phyloP scores from a whole-genome alignment of 2,888 invertebrate genomes.

The Brachycybe producta region DNA sequence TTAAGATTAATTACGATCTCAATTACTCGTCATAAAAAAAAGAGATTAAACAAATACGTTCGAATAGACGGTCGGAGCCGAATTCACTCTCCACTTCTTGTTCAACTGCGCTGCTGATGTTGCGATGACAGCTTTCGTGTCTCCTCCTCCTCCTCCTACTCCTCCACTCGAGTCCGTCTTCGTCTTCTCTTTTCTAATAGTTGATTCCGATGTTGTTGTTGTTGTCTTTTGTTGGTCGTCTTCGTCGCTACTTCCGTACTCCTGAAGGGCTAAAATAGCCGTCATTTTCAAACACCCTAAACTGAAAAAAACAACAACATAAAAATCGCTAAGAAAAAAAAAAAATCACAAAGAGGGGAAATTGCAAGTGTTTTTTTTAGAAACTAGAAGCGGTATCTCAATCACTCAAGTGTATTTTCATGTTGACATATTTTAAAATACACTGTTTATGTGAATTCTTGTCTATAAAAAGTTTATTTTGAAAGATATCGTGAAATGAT shows the following conservation, averaged over 20 bases:
- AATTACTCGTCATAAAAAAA: conserved; percentile 19
- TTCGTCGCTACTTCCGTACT: conserved; percentile 58
- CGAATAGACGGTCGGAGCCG: conserved; percentile 71
- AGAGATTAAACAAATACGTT: conserved; percentile 37
- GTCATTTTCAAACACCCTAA: conserved; percentile 18
- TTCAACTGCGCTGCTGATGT: conserved; percentile 29
- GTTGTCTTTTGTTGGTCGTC: conserved; percentile 34
- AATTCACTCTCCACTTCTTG: conserved; percentile 43
- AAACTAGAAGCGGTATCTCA: too few species aligned
- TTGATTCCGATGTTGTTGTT: conserved; percentile 21
- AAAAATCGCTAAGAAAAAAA: too few species aligned
- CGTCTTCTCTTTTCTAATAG: conserved; percentile 49
- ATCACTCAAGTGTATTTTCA: too few species aligned
- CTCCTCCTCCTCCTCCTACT: too few species aligned
- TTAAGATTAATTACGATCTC: conserved; percentile 3
- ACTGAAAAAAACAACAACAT: too few species aligned
- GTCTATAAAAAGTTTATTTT: too few species aligned
- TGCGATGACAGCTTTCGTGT: conserved; percentile 11
- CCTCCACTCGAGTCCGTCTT: too few species aligned
- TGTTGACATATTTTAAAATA: too few species aligned
- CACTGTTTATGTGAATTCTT: too few species aligned
- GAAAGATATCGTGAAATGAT: too few species aligned
- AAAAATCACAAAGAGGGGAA: too few species aligned
- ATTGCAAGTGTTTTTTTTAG: too few species aligned
- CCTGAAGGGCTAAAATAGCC: conserved; percentile 56